These are phyloP conservation scores for Triplophysa dalaica DNA, from an alignment of 2,113 vertebrate genomes.

Conservation along the genomic window DNA sequence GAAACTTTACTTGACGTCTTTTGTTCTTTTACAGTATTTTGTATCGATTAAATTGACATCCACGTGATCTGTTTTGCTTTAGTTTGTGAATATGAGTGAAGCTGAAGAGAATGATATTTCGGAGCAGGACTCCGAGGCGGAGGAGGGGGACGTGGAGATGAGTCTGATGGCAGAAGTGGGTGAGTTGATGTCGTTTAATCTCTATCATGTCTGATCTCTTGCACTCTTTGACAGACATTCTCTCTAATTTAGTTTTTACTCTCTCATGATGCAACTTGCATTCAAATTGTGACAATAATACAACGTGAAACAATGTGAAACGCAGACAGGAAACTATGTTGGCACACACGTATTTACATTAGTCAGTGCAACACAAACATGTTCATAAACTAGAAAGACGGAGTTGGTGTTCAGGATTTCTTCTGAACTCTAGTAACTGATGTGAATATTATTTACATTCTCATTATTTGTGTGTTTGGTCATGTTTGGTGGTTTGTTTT, in stretches of 20 bases:
- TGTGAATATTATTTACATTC: not conserved
- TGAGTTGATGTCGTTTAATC: not conserved
- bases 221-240: not conserved
- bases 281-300: not conserved
- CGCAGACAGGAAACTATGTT: not conserved
- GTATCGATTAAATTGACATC: no score
- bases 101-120: conserved; percentile 51
- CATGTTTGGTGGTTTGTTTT: not conserved
- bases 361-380: not conserved
- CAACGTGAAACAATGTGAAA: not conserved
- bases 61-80: not conserved
- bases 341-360: not conserved
- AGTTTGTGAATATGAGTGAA: conserved; percentile 52
- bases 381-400: not conserved
- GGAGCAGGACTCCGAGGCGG: conserved; percentile 65
- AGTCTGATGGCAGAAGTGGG: conserved; percentile 64
- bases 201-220: not conserved
- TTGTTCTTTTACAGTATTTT: not conserved
- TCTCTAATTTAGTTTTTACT: not conserved
- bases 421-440: not conserved
- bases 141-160: conserved; percentile 48
- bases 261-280: not conserved
- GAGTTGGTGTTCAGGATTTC: not conserved
- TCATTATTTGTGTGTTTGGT: not conserved
- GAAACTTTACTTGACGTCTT: not conserved